Conservation (phyloP, 1,140 invertebrate genomes). For the Drosophila mauritiana region DNA sequence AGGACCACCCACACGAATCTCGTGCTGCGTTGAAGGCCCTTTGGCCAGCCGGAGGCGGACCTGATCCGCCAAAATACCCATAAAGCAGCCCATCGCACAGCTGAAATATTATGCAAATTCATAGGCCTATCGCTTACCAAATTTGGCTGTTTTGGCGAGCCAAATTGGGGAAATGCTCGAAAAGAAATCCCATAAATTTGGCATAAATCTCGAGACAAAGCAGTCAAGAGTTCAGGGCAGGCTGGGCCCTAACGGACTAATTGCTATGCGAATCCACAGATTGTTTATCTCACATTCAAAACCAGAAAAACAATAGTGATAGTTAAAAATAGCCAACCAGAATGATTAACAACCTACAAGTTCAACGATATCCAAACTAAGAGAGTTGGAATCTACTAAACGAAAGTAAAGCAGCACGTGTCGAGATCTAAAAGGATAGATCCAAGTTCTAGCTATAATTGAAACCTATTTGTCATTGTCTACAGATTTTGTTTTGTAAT, state of each 20-base stretch:
- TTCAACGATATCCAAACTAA: neutral
- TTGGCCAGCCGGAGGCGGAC: slow-evolving; percentile 23
- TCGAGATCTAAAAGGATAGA: neutral
- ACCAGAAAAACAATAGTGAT: neutral
- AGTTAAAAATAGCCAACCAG: neutral
- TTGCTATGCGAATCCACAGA: neutral
- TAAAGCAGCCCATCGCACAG: neutral
- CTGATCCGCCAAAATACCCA: slow-evolving; percentile 17
- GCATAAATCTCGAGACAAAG: slow-evolving; percentile 24
- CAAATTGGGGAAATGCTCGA: slow-evolving; percentile 20
- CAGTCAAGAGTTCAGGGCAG: slow-evolving; percentile 4
- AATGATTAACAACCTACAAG: neutral
- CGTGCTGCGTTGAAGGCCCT: slow-evolving; percentile 27
- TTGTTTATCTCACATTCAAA: neutral
- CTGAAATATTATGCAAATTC: slow-evolving; percentile 30
- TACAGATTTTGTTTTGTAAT: neutral
- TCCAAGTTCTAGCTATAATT: neutral
- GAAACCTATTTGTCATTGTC: neutral
- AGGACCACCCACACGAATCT: slow-evolving; percentile 19
- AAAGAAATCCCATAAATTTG: slow-evolving; percentile 31
- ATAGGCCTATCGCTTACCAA: slow-evolving; percentile 17
- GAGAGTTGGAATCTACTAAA: neutral
- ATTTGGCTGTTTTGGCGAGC: slow-evolving; percentile 8
- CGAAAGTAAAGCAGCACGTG: slow-evolving; percentile 1
- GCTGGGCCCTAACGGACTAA: too few species aligned